Percentiles rank a stretch among this genome's conserved stretches.
Evolutionary conservation across 1,140 invertebrate species (phyloP).

Genomic region (Drosophila ohnishii): DNA sequence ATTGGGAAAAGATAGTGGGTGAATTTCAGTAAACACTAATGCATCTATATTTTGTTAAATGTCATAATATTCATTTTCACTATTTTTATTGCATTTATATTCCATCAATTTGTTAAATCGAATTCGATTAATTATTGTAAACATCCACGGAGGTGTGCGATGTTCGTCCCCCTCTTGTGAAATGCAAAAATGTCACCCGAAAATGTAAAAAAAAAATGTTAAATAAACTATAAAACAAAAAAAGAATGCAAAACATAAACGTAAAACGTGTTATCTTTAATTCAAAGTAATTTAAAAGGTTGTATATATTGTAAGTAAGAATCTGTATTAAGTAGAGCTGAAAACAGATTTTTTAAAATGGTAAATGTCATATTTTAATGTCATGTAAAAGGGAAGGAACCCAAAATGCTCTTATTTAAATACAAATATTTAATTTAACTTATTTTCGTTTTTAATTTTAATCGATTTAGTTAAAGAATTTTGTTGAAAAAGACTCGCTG

Average conservation of each 20-base stretch:
- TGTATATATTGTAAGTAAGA: neutral
- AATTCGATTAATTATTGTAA: slow-evolving; percentile 27
- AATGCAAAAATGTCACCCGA: slow-evolving; percentile 22
- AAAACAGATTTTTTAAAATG: too few relatives aligned
- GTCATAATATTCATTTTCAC: slow-evolving; percentile 6
- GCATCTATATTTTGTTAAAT: slow-evolving; percentile 26
- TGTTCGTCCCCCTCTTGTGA: slow-evolving; percentile 9
- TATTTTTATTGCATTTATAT: neutral
- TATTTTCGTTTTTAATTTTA: too few relatives aligned
- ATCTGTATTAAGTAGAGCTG: too few relatives aligned
- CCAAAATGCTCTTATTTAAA: too few relatives aligned
- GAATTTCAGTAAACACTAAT: slow-evolving; percentile 8
- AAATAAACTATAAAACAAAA: slow-evolving; percentile 16
- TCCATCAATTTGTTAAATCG: slow-evolving; percentile 9
- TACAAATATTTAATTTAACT: too few relatives aligned
- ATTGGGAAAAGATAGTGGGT: neutral
- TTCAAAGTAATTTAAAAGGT: neutral
- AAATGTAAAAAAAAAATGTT: slow-evolving; percentile 27
- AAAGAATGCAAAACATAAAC: neutral
- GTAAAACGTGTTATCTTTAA: neutral
- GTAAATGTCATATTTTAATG: too few relatives aligned
- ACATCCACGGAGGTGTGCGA: slow-evolving; percentile 18
- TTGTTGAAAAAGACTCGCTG: too few relatives aligned
- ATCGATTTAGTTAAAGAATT: too few relatives aligned
- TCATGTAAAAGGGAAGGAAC: too few relatives aligned